Conservation (phyloP, 2,888 invertebrate species). For the Pristionchus fissidentatus region DNA sequence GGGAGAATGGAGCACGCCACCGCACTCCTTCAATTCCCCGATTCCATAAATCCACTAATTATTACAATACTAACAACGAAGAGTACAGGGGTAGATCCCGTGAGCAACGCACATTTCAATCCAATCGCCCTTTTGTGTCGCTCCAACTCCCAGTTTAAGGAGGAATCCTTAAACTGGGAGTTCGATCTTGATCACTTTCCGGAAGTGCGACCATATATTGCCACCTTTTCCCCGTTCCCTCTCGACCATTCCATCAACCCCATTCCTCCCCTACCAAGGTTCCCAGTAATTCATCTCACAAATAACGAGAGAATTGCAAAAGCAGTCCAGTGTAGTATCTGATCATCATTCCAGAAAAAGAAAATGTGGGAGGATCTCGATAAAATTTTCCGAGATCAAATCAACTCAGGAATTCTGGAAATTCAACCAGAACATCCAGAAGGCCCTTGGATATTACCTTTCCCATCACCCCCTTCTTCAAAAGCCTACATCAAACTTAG, state of each 20-base stretch:
- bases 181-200: background rate
- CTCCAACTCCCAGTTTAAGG: background rate
- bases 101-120: background rate
- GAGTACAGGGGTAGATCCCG: background rate
- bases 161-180: background rate
- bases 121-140: too few relatives aligned
- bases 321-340: background rate
- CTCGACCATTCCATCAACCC: background rate
- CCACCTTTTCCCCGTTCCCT: background rate
- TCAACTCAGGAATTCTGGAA: constrained; percentile 4
- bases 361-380: background rate
- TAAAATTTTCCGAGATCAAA: background rate
- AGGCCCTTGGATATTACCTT: background rate
- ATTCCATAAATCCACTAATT: too few relatives aligned
- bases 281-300: background rate
- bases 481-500: constrained; percentile 11
- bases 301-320: background rate
- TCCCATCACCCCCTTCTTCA: constrained; percentile 18
- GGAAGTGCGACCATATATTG: background rate
- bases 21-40: background rate
- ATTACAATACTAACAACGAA: too few relatives aligned
- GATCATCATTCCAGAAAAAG: background rate
- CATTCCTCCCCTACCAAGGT: background rate
- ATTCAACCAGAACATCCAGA: background rate
- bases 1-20: too few relatives aligned